Evolutionary conservation across 2,113 vertebrate species (phyloP), one percentile per base, ranked within the genome.

Genomic region (Mastomys natalensis): DNA sequence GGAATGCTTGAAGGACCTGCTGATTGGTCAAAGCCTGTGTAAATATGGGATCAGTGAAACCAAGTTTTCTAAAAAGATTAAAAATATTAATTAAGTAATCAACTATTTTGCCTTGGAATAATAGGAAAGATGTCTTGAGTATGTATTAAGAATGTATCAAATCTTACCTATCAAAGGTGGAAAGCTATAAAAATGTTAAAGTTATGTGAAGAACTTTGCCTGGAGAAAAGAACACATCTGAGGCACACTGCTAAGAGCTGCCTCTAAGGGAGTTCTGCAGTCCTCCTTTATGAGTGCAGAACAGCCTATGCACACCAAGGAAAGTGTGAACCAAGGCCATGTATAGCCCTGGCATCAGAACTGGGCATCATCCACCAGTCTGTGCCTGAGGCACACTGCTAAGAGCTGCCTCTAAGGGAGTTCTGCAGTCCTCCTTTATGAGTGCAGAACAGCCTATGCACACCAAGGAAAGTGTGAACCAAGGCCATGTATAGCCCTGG

Each of bases 271-370:
- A 31, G 4, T 34, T 22, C 8, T 55, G 10, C 5, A 62, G 13
- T 7, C n/a, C 17, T 81, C 11, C 1, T 81, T n/a, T 58, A 5
- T 58, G 34, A n/a, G 19, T 58, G 21, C 48, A 53, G 78, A 58
- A 58, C 5, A 26, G 19, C 34, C 53, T 58, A 24, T 40, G n/a
- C 8, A 15, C 53, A n/a, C 21, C 4, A 58, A 55, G 51, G 17
- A 1, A 1, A 12, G 1, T 37, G 34, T 22, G 17, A 0, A n/a
- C 10, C 21, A n/a, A 34, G 19, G 64, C 9, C 17, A 34, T 17
- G 24, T 64, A 13, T 29, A 84, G 81, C 43, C 22, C 58, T 43
- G 24, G 15, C 81, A 45, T 43, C 58, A 34, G 48, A 78, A 51
- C 13, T 51, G 5, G 26, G 19, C 58, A 60, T 60, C 58, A 60